Base-by-base conservation (phyloP, 2,797 vertebrate species). In the Spea hammondii region DNA sequence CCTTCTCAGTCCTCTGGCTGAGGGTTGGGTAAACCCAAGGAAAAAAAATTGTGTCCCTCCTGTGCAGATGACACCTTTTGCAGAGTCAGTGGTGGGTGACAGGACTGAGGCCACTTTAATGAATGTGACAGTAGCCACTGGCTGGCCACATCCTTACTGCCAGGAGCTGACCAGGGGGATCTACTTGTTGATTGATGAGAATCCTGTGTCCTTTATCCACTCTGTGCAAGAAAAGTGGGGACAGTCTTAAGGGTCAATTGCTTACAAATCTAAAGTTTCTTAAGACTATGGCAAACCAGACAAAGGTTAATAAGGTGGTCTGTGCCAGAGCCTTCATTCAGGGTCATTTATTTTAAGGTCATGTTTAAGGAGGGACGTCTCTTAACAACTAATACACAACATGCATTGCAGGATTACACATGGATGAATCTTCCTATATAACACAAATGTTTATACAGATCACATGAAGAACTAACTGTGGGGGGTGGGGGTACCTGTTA, bases 181-280 rank as follows among this genome's bases (percentile, higher is more conserved):
- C 55, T 84, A 84, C 85, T 84, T 76, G 70, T 67, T 88, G 87
- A 88, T 87, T 86, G 87, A 90, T 88, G 88, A 86, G 79, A 82
- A 77, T 74, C 70, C 82, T 69, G 82, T 79, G 77, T 65, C 85
- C 71, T 75, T 78, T 83, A 79, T 84, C 76, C 80, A 67, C 84
- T 82, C 74, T 78, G 70, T 81, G 76, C 78, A 81, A 72, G 77
- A 82, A 82, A 79, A 77, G 84, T 80, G 79, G 76, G 65, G 79
- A 83, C 85, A 84, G 83, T 88, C 86, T 87, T 74, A 77, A 70
- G 77, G 84, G 85, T 86, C 79, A 83, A 84, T 85, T 84, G 86
- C 85, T 84, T 82, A 87, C 85, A 85, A 71, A 76, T 76, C 51
- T 59, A 60, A 60, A 47, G 57, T 47, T 14, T 72, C 17, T 47